Conservation (phyloP, 2,797 vertebrate genomes). For the Siniperca scherzeri region DNA sequence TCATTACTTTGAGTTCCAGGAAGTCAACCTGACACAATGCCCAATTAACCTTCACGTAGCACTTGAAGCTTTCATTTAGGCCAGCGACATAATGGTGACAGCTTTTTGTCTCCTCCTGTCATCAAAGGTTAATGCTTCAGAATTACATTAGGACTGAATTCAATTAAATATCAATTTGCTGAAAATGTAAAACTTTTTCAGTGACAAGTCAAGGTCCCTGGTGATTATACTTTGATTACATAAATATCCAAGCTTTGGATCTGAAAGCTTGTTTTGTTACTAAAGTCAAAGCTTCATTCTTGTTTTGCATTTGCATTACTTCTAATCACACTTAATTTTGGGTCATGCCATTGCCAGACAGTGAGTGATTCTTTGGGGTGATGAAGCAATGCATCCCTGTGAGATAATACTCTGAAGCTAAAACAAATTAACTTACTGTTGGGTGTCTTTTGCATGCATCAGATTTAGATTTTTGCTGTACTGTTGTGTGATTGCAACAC, state of each 20-base stretch:
- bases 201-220: not conserved
- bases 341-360: not conserved
- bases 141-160: conserved; percentile 18
- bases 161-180: conserved; percentile 17
- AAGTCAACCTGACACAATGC: conserved; percentile 40
- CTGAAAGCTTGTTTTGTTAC: not conserved
- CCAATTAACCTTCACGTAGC: conserved; percentile 41
- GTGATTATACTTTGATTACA: not conserved
- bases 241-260: not conserved
- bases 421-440: conserved; percentile 12
- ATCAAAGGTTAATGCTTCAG: conserved; percentile 26
- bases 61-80: conserved; percentile 10
- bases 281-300: conserved; percentile 13
- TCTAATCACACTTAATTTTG: not conserved
- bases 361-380: not conserved
- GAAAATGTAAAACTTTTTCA: conserved; percentile 17
- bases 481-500: conserved; percentile 1
- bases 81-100: not conserved
- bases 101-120: conserved; percentile 15
- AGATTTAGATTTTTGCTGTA: not conserved
- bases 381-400: not conserved
- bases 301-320: not conserved
- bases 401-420: not conserved
- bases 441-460: not conserved
- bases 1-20: conserved; percentile 29